Conservation (phyloP, 2,797 vertebrate species). For the Acanthurus leucopareius region DNA sequence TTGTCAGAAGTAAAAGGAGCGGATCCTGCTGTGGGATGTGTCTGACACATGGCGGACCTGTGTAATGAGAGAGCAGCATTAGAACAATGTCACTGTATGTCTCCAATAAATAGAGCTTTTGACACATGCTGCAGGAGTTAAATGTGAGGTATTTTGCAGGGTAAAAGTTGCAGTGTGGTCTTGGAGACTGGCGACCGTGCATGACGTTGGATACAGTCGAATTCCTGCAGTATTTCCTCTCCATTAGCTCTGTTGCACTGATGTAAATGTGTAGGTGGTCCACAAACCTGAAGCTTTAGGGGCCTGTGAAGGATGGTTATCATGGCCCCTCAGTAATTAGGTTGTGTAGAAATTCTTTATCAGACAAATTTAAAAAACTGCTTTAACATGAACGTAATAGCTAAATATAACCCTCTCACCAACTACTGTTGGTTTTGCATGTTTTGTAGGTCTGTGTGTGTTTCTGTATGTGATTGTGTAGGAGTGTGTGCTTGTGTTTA, state of each 20-base stretch:
- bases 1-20: constrained; percentile 68
- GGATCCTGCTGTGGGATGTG: constrained; percentile 44
- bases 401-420: too few relatives aligned
- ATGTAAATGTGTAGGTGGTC: too few relatives aligned
- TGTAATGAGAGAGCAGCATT: constrained; percentile 49
- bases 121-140: background rate
- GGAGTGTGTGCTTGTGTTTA: too few relatives aligned
- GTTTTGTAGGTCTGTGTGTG: too few relatives aligned
- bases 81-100: constrained; percentile 28
- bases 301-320: too few relatives aligned
- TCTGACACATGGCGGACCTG: constrained; percentile 62
- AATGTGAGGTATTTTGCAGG: background rate
- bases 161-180: background rate
- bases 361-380: too few relatives aligned
- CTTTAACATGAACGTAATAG: too few relatives aligned
- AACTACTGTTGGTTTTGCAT: too few relatives aligned
- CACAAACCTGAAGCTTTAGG: too few relatives aligned
- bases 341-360: too few relatives aligned
- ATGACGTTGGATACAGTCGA: background rate
- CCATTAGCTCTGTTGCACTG: background rate
- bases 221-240: constrained; percentile 13
- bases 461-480: too few relatives aligned
- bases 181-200: background rate
- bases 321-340: too few relatives aligned
- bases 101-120: constrained; percentile 38